Conservation (phyloP, 2,888 invertebrate genomes). For the Scaptomyza reducta region DNA sequence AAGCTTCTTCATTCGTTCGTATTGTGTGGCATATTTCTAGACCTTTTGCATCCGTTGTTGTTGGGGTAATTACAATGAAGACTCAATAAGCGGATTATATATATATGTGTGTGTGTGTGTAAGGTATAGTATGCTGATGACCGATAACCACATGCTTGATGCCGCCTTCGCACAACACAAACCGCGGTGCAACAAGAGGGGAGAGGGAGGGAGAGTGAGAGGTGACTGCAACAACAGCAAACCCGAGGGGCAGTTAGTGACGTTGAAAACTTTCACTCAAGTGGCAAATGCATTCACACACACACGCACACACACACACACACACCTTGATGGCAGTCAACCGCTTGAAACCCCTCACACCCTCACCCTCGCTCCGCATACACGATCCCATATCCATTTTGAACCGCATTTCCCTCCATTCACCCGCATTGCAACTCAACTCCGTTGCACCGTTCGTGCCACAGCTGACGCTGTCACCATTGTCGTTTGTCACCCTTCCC, state of each 20-base stretch:
- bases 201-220: not conserved
- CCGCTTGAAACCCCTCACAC: no score
- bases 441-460: not conserved
- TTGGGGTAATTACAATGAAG: conserved; percentile 48
- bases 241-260: conserved; percentile 23
- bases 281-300: conserved; percentile 46
- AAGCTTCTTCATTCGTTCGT: not conserved
- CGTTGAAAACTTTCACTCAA: conserved; percentile 50
- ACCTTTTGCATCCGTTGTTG: not conserved
- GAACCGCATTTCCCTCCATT: conserved; percentile 23
- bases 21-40: not conserved
- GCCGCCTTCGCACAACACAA: conserved; percentile 51
- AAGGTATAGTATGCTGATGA: conserved; percentile 7
- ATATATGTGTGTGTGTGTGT: not conserved
- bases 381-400: conserved; percentile 37
- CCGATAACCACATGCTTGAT: conserved; percentile 39
- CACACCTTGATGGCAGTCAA: no score
- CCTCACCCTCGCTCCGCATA: not conserved
- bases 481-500: conserved; percentile 60
- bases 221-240: not conserved
- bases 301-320: not conserved
- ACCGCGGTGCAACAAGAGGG: conserved; percentile 29
- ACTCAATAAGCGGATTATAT: conserved; percentile 49
- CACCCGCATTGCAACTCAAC: no score
- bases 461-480: conserved; percentile 68